Percentiles rank a stretch among this genome's conserved stretches.
These are phyloP conservation scores for Campylomormyrus numenius DNA, from an alignment of 2,113 vertebrate species.

Conservation along the genomic window DNA sequence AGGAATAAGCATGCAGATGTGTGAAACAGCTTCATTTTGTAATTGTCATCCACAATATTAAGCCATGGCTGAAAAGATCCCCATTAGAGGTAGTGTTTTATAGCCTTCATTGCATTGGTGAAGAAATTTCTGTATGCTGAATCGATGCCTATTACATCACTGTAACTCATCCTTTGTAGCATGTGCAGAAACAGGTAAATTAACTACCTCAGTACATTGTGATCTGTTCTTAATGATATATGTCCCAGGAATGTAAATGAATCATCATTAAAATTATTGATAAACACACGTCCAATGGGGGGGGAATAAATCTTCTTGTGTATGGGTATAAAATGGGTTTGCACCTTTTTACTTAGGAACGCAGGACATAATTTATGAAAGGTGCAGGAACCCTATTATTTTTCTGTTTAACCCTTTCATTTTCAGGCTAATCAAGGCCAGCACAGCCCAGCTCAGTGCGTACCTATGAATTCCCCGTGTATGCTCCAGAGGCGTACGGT, in stretches of 20 bases:
- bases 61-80: not conserved
- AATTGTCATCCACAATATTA: not conserved
- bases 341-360: not conserved
- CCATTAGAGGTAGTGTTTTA: not conserved
- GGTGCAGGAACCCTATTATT: not conserved
- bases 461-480: conserved; percentile 54
- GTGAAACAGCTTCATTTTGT: not conserved
- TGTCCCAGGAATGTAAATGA: not conserved
- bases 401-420: not conserved
- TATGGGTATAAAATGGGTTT: not conserved
- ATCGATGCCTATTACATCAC: not conserved
- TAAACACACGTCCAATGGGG: not conserved
- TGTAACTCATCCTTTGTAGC: not conserved
- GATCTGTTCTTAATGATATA: not conserved
- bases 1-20: not conserved
- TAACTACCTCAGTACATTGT: not conserved
- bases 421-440: conserved; percentile 9
- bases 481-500: conserved; percentile 58
- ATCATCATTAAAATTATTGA: not conserved
- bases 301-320: not conserved
- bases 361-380: not conserved
- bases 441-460: conserved; percentile 19
- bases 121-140: not conserved
- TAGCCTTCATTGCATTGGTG: not conserved
- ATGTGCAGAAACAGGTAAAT: not conserved